Evolutionary conservation across 2,888 invertebrate genomes (phyloP), one percentile per base, ranked within the genome.

Genomic region (Microplitis deprimator): DNA sequence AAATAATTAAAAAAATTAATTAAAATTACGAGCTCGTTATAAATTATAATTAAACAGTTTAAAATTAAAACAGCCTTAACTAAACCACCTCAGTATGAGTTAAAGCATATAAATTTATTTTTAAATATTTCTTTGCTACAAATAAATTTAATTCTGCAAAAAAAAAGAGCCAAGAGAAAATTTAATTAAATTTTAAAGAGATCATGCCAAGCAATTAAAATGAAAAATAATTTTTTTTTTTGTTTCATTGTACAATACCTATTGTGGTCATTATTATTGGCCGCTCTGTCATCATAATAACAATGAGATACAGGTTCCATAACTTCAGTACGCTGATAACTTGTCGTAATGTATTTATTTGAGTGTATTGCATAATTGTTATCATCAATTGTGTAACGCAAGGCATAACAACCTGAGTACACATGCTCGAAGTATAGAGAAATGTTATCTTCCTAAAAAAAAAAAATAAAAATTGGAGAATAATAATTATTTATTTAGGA

Each of bases 391-490:
- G 77, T 79, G 59, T 79, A 82, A 64, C 81, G 80, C 62, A 82
- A 61, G 0, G 82, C 81, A 67, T 82, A 82, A 78, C 82, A 82
- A 39, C 82, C 82, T 16, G 81, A 78, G 38, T 79, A 82, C 38
- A 82, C 76, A 64, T 81, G 77, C 62, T 76, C 67, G 73, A 80
- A 81, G 73, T 75, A 72, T 67, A 82, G 68, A 7, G 72, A 50
- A 72, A 81, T 77, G 68, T 71, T 65, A 13, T 77, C 39, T 1
- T 72, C 70, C 80, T 81, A 78, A n/a, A 72, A 75, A 67, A 75
- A 67, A 8, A 77, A 72, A 69, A 6, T 20, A 39, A 29, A 29
- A 29, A 29, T 29, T 71, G 38, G 29, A 7, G 39, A 64, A 64
- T 70, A 40, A 29, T 8, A 17, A 73, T 60, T 20, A 65, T 61